phyloP scores from a whole-genome alignment of 2,113 vertebrate genomes.

The Gyps fulvus region DNA sequence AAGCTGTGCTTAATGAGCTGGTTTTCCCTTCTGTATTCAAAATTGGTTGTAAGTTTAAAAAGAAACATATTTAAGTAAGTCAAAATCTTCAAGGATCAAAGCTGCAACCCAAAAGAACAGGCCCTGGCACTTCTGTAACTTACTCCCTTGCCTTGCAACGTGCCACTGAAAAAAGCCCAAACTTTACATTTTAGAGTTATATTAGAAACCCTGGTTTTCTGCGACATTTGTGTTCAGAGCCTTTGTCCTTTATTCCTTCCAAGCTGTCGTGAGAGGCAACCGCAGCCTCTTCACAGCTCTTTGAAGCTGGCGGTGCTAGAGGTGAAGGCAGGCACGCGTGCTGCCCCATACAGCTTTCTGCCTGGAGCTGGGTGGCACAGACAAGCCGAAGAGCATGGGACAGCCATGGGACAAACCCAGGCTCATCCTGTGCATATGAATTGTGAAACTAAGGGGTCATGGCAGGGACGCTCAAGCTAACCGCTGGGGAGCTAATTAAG shows the following conservation, averaged over 20 bases:
- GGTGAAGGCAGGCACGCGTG: rapidly evolving
- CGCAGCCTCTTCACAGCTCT: not conserved
- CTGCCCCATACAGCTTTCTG: not conserved
- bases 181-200: rapidly evolving
- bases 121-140: not conserved
- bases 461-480: not conserved
- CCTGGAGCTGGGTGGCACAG: not conserved
- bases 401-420: not conserved
- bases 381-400: too few relatives aligned
- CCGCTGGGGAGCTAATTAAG: not conserved
- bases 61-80: not conserved
- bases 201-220: rapidly evolving
- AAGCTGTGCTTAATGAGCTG: not conserved
- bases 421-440: not conserved
- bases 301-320: rapidly evolving
- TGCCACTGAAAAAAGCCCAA: not conserved
- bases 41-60: not conserved
- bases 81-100: not conserved
- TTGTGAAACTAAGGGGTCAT: not conserved
- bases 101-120: not conserved
- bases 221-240: not conserved
- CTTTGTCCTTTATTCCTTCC: not conserved
- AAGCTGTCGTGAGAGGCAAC: not conserved
- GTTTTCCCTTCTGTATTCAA: not conserved
- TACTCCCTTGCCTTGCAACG: not conserved